phyloP scores from a whole-genome alignment of 2,888 invertebrate species.

The Cotesia congregata region DNA sequence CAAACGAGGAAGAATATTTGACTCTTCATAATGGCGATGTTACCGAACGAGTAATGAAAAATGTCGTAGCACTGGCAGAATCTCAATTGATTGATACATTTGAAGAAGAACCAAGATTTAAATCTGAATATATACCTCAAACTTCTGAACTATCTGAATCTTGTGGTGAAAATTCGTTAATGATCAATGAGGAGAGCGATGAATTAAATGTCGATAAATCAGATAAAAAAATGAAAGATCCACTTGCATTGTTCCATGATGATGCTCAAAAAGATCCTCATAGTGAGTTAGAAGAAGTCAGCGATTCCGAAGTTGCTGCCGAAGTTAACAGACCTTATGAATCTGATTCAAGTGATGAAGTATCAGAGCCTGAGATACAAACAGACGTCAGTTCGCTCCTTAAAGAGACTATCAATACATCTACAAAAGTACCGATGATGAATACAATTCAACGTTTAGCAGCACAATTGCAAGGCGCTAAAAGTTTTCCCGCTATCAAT shows the following conservation, averaged over 20 bases:
- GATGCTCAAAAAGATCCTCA: constrained; percentile 48
- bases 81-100: background rate
- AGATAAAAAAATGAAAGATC: constrained; percentile 56
- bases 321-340: constrained; percentile 49
- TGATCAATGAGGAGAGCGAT: constrained; percentile 29
- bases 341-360: constrained; percentile 62
- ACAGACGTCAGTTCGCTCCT: constrained; percentile 62
- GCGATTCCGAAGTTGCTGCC: constrained; percentile 51
- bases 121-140: background rate
- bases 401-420: constrained; percentile 56
- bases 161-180: constrained; percentile 2
- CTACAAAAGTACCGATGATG: constrained; percentile 61
- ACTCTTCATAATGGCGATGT: constrained; percentile 24
- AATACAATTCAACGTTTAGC: constrained; percentile 67
- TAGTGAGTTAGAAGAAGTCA: constrained; percentile 57
- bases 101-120: background rate
- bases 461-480: constrained; percentile 62
- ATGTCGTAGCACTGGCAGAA: background rate
- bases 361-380: constrained; percentile 58
- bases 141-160: background rate
- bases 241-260: constrained; percentile 48
- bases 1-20: constrained; percentile 18
- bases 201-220: constrained; percentile 45
- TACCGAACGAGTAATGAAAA: constrained; percentile 15
- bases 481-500: constrained; percentile 43